phyloP scores from a whole-genome alignment of 2,113 vertebrate species.

The Chauna torquata region DNA sequence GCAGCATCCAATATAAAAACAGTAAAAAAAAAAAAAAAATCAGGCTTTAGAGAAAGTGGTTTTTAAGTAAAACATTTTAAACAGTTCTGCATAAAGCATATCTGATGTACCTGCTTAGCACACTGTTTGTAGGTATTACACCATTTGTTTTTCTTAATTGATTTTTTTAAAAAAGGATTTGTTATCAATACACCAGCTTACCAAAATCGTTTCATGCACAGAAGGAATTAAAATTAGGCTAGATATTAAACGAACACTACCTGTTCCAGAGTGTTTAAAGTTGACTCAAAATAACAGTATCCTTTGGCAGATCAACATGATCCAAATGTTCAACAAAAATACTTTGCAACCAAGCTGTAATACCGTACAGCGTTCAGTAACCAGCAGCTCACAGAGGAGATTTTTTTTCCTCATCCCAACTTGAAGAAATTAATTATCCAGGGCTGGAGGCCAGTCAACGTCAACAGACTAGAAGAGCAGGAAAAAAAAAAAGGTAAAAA shows the following conservation, averaged over 20 bases:
- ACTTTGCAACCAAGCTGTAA: neutral
- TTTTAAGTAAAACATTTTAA: neutral
- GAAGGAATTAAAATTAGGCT: neutral
- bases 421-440: constrained; percentile 79
- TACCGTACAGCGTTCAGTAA: neutral
- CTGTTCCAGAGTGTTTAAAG: constrained; percentile 48
- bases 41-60: neutral
- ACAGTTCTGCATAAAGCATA: neutral
- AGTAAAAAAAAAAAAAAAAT: neutral
- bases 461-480: constrained; percentile 88
- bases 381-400: neutral
- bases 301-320: constrained; percentile 73
- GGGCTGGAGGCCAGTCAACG: constrained; percentile 92
- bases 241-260: neutral
- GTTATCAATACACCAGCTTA: neutral
- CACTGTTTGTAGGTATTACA: neutral
- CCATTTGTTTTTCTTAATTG: neutral
- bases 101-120: neutral
- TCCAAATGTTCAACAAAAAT: constrained; percentile 56
- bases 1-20: neutral
- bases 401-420: neutral
- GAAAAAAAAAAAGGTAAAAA: neutral
- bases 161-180: neutral
- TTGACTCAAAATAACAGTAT: neutral
- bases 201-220: neutral